Conservation (phyloP, 2,797 vertebrate species). For the Nasua narica region DNA sequence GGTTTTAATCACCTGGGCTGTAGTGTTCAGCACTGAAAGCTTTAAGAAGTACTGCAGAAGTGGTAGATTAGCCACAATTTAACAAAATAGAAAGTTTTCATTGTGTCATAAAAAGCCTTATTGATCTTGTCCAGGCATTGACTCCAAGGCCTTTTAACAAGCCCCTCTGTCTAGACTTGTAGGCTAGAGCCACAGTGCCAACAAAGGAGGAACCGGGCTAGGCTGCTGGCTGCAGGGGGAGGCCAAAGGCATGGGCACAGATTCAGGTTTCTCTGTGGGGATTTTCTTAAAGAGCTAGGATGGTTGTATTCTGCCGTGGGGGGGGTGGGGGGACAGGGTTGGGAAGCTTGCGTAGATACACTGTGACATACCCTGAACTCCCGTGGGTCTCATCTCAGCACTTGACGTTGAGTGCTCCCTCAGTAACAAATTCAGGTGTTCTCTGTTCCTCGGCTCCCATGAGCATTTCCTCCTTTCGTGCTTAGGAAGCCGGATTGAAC, state of each 20-base stretch:
- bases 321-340: not conserved
- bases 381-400: not conserved
- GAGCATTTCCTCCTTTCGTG: not conserved
- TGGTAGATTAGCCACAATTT: slow-evolving; percentile 78
- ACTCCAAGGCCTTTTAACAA: slow-evolving; percentile 73
- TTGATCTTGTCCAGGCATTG: slow-evolving; percentile 78
- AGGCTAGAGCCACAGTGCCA: slow-evolving; percentile 38
- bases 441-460: not conserved
- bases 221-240: not conserved
- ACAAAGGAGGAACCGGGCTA: slow-evolving; percentile 30
- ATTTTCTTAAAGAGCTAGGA: slow-evolving; percentile 42
- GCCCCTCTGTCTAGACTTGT: slow-evolving; percentile 63
- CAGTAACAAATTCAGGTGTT: not conserved
- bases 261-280: slow-evolving; percentile 39
- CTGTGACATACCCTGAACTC: not conserved
- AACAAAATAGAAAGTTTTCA: slow-evolving; percentile 71
- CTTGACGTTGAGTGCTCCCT: not conserved
- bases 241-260: not conserved
- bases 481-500: not conserved
- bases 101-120: slow-evolving; percentile 75
- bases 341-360: not conserved
- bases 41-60: slow-evolving; percentile 70
- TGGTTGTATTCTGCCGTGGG: slow-evolving; percentile 38
- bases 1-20: slow-evolving; percentile 60
- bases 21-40: slow-evolving; percentile 63